Base-by-base conservation (phyloP, 2,888 invertebrate species). In the Idaea biselata region DNA sequence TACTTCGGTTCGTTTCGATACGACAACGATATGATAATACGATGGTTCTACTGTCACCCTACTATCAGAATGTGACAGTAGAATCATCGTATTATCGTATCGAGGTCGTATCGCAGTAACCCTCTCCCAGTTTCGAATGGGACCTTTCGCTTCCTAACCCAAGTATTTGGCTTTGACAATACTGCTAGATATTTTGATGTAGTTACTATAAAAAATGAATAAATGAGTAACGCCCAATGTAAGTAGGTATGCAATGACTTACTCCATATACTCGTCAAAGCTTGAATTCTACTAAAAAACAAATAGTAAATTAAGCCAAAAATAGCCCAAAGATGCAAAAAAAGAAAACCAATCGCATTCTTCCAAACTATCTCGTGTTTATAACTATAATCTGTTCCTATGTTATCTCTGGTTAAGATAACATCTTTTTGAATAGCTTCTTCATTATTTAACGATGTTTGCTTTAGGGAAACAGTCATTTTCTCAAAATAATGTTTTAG, bases 331-430 rank as follows among this genome's bases (percentile, higher is more conserved):
- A 91, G n/a, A 77, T 95, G 95, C 59, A 95, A 73, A 7, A 93
- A 61, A 1, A 94, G 68, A 73, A 95, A 95, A 17, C 94, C 94
- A 32, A 95, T 88, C 0, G 91, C 93, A 77, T 95, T 95, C 67
- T 83, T 88, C 95, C 95, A 95, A 3, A 95, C 95, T 17, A 95
- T 89, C 74, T 91, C 68, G 90, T 93, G 86, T 88, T 77, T 83
- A 64, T 84, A 85, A 0, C 70, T 70, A 58, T 75, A 81, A 69
- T 87, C 84, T 0, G 87, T 87, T 54, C 85, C 86, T 58, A 87
- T 65, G 16, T 5, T 54, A 6, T 62, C 57, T 63, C 61, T 68
- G n/a, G 58, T 62, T 56, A 58, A 17, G 1, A 58, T 32, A 6
- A 56, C 14, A 16, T 62, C 61, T 16, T 54, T 56, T 53, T 44